Evolutionary conservation across 2,797 vertebrate species (phyloP), one percentile per base, ranked within the genome.

Genomic region (Eulemur rubriventer): DNA sequence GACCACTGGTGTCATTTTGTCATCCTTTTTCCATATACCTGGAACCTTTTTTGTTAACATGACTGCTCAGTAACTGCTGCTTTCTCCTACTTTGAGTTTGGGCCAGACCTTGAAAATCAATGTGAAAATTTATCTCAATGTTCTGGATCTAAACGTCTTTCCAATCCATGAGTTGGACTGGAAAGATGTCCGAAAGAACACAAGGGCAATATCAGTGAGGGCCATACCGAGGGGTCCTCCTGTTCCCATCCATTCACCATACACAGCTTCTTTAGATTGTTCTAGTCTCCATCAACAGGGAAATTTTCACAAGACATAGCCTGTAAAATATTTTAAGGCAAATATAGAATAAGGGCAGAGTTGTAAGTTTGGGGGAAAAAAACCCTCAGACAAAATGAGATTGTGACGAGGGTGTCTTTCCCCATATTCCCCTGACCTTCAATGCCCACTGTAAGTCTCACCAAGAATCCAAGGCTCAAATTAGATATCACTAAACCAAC

Each of bases 1-100:
- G 4, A 65, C 1, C 1, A 43, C 30, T 46, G 20, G 14, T 2
- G 0, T 57, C 26, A 2, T 48, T 4, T n/a, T 35, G 0, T 28
- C 22, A 7, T 46, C 79, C 18, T 84, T 93, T 93, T 43, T 8
- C 28, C 28, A 7, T 35, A 16, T 59, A 13, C 9, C 12, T 35
- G n/a, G 22, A 6, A 35, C 22, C 3, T 43, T 55, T 75, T 63
- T 59, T 83, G 24, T 52, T 73, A n/a, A 82, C 33, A 7, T 17
- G 16, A 41, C 43, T 79, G 41, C 30, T 48, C 7, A 4, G 28
- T 61, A 69, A 43, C 41, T 30, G 2, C 7, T 73, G 3, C 16
- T 85, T 89, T 95, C 52, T 90, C 35, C 10, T 73, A 30, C 28
- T 50, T 63, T 76, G 33, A 73, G n/a, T 18, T 83, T 52, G 12